Percentiles rank a stretch among this genome's conserved stretches.
These are phyloP conservation scores for Drosophila melanica DNA, from an alignment of 1,140 invertebrate genomes.

Conservation along the genomic window DNA sequence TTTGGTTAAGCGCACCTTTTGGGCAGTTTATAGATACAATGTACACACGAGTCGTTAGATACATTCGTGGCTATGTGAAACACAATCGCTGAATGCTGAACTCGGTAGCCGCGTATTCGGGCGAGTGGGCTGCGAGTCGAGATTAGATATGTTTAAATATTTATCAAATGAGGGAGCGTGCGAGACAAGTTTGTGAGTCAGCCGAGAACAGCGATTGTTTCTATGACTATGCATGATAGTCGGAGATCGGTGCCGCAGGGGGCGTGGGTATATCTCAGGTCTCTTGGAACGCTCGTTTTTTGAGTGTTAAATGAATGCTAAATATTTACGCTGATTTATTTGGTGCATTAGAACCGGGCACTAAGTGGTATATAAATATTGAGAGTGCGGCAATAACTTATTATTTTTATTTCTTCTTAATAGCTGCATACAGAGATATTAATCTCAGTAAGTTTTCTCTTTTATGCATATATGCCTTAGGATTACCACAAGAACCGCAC, in stretches of 20 bases:
- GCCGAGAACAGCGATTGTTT: constrained; percentile 44
- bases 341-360: constrained; percentile 68
- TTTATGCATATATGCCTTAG: constrained; percentile 12
- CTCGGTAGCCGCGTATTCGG: constrained; percentile 61
- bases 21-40: constrained; percentile 51
- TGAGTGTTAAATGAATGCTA: constrained; percentile 74
- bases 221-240: constrained; percentile 8
- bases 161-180: constrained; percentile 81
- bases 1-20: constrained; percentile 67
- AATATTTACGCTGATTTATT: constrained; percentile 79
- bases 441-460: constrained; percentile 54
- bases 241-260: too few species aligned
- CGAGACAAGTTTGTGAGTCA: constrained; percentile 78
- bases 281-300: constrained; percentile 4
- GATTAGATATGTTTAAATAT: constrained; percentile 79
- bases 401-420: constrained; percentile 23
- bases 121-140: constrained; percentile 46
- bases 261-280: neutral
- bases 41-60: constrained; percentile 31
- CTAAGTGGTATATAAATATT: constrained; percentile 77
- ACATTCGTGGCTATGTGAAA: constrained; percentile 50
- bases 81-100: constrained; percentile 57
- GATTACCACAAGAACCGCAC: constrained; percentile 70
- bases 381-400: constrained; percentile 53
- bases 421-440: constrained; percentile 48